Conservation (phyloP, 2,888 invertebrate species). For the Drosophila differens region DNA sequence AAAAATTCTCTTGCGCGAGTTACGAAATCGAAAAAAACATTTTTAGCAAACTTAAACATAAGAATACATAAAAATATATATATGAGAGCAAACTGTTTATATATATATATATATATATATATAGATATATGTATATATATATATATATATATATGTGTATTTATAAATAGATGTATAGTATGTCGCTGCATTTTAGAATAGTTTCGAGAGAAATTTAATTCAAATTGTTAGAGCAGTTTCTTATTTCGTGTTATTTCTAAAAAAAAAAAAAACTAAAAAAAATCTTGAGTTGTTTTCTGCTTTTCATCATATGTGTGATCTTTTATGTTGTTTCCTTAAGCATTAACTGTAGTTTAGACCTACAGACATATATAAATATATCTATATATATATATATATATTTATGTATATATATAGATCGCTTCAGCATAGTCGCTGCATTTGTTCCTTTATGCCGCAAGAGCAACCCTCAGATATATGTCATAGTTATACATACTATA, state of each 20-base stretch:
- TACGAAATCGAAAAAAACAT: slow-evolving; percentile 18
- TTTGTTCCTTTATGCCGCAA: slow-evolving; percentile 31
- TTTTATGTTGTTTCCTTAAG: slow-evolving; percentile 36
- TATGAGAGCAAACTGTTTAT: slow-evolving; percentile 13
- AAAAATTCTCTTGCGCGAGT: slow-evolving; percentile 28
- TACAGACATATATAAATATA: neutral
- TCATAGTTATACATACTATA: slow-evolving; percentile 12
- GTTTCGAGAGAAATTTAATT: slow-evolving; percentile 10
- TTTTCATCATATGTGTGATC: slow-evolving; percentile 43
- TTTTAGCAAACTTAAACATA: slow-evolving; percentile 41
- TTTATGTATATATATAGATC: neutral
- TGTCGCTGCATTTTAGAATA: slow-evolving; percentile 47
- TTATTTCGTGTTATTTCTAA: neutral
- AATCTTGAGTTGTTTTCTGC: slow-evolving; percentile 8
- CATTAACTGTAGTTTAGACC: slow-evolving; percentile 14
- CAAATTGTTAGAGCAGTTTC: slow-evolving; percentile 12
- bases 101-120: slow-evolving; percentile 18
- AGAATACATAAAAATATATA: slow-evolving; percentile 23
- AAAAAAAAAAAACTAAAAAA: neutral
- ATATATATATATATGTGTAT: slow-evolving; percentile 10
- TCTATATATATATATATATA: neutral
- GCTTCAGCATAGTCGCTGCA: slow-evolving; percentile 41
- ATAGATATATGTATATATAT: slow-evolving; percentile 16
- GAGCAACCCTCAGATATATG: slow-evolving; percentile 8
- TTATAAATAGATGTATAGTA: slow-evolving; percentile 21